Evolutionary conservation across 2,113 vertebrate genomes (phyloP), one percentile per base, ranked within the genome.

Genomic region (Rhinogobius similis): DNA sequence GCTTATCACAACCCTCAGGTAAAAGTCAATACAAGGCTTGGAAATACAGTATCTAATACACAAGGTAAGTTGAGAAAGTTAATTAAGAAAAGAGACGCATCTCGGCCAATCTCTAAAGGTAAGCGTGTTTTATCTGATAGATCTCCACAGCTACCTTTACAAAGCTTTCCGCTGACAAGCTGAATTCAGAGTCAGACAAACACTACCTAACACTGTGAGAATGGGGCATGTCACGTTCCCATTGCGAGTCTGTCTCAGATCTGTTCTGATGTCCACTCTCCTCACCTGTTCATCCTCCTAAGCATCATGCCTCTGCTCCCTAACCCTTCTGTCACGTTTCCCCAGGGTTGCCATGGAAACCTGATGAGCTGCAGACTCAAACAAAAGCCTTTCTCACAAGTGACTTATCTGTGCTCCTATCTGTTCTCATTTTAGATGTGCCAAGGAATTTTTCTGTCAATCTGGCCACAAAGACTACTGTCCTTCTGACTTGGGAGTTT

Each of bases 401-500:
- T 76, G 32, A 79, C 65, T 58, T 29, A 29, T 29, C 26, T 67
- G 21, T 65, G 10, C 52, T 68, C 26, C 21, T 84, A 65, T 88
- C 44, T 78, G 73, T 75, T 44, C 73, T 82, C 76, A 53, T 46
- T 38, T 67, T 90, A 99, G 98, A 98, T 91, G 96, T 98, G 0
- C 97, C 98, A 3, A 98, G 96, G 87, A 99, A 99, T 90, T 99
- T 99, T 90, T 98, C 94, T 36, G 97, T 99, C 86, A 98, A 97
- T 85, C 93, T 98, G 94, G 94, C 96, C 52, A 99, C 94, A 29
- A 98, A 97, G 92, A 99, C 98, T 0, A 98, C 97, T 0, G 96
- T 99, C 41, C 93, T 99, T 70, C 87, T 99, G 56, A 96, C 96
- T 80, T 99, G 98, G 97, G 97, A 98, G 90, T 98, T 98, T 61